A percentile compares a stretch with the other conserved stretches of the same genome.
Evolutionary conservation across 64 coral and sea anemone genomes (phyloP).

Genomic region (Trachythela sp.): DNA sequence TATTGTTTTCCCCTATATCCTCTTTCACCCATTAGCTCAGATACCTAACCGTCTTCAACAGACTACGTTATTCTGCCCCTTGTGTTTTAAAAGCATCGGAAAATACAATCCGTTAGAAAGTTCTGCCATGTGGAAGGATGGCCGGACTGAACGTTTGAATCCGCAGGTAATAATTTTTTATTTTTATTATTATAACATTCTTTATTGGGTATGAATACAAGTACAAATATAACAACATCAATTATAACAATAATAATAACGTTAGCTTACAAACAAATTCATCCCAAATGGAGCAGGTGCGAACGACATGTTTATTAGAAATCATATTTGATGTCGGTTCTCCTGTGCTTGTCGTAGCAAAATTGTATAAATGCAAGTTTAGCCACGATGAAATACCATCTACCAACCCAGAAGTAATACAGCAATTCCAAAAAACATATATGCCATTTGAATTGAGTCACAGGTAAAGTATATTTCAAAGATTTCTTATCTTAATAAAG

Average conservation of each 20-base stretch:
- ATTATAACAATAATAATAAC: too few species aligned
- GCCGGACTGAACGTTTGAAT: background rate
- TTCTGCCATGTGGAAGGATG: background rate
- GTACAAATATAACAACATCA: too few species aligned
- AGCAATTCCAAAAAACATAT: background rate
- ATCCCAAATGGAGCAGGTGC: too few species aligned
- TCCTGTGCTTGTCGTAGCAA: background rate
- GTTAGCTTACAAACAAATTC: too few species aligned
- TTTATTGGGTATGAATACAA: too few species aligned
- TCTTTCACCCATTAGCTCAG: background rate
- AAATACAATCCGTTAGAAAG: background rate
- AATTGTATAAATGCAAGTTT: background rate
- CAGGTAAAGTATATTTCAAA: background rate
- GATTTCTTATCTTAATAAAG: background rate
- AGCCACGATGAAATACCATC: background rate
- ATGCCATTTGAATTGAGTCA: background rate
- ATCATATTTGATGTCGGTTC: background rate
- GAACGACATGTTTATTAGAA: too few species aligned
- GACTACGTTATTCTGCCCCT: background rate
- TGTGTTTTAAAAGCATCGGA: background rate
- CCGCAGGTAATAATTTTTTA: too few species aligned
- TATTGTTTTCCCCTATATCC: background rate
- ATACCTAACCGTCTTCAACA: background rate
- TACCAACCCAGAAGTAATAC: background rate
- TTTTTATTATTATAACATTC: too few species aligned